These are phyloP conservation scores for Hassar affinis DNA, from an alignment of 2,113 vertebrate genomes.

Conservation along the genomic window DNA sequence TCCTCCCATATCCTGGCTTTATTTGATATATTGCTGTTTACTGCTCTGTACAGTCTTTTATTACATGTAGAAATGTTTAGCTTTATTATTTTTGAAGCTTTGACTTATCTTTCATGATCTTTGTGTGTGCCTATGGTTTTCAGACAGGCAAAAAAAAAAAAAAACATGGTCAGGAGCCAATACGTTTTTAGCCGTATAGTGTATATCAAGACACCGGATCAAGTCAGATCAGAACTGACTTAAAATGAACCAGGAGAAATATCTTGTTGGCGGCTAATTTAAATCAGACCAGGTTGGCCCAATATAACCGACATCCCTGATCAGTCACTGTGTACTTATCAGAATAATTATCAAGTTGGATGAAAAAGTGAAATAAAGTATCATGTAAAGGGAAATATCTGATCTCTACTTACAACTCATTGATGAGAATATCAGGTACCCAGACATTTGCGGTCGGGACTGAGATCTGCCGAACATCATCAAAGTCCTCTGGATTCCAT, in stretches of 20 bases:
- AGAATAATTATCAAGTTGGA: not conserved
- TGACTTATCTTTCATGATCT: not conserved
- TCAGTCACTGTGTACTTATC: not conserved
- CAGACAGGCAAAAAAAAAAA: not conserved
- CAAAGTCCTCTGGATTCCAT: slow-evolving; percentile 87
- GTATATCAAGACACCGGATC: not conserved
- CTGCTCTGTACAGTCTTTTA: not conserved
- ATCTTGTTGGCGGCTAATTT: not conserved
- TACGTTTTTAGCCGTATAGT: not conserved
- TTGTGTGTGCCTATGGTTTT: not conserved
- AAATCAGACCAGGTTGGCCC: not conserved
- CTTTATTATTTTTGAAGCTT: not conserved
- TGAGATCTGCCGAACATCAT: slow-evolving; percentile 88
- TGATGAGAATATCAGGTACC: slow-evolving; percentile 97
- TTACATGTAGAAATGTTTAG: not conserved
- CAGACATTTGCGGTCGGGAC: slow-evolving; percentile 86
- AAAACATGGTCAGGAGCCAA: not conserved
- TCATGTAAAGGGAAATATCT: not conserved
- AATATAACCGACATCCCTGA: not conserved
- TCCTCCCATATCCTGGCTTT: too few relatives aligned
- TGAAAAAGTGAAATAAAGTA: not conserved
- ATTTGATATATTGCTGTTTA: not conserved
- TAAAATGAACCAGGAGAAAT: not conserved
- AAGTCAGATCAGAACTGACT: not conserved
- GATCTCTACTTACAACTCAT: slow-evolving; percentile 86